These are phyloP conservation scores for Philhelius pedissequus DNA, from an alignment of 2,888 invertebrate species.

Conservation along the genomic window DNA sequence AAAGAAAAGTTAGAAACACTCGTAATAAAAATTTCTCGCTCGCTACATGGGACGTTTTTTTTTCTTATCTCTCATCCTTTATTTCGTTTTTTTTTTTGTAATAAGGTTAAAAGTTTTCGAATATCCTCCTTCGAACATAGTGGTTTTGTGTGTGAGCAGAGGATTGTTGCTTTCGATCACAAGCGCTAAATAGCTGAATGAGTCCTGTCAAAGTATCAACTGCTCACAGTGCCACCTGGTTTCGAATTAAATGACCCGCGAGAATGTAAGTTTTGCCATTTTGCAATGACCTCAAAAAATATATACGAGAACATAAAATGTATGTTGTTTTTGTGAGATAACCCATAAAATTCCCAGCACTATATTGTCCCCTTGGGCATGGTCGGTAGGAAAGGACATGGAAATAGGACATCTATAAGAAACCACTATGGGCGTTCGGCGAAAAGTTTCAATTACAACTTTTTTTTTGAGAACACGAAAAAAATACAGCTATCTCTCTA, in stretches of 20 bases:
- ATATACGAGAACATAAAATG: background rate
- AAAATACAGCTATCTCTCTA: conserved; percentile 3
- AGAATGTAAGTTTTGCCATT: conserved; percentile 40
- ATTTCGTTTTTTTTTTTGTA: background rate
- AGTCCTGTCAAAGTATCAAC: conserved; percentile 49
- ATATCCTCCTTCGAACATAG: conserved; percentile 20
- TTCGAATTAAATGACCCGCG: conserved; percentile 60
- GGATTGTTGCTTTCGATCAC: conserved; percentile 36
- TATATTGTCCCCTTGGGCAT: conserved; percentile 40
- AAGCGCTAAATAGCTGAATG: conserved; percentile 63
- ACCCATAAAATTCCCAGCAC: conserved; percentile 42
- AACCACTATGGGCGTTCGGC: conserved; percentile 19
- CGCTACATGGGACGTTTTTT: conserved; percentile 27
- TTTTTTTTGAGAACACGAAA: background rate
- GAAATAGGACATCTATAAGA: background rate
- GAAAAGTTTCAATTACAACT: conserved; percentile 65
- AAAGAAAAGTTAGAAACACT: conserved; percentile 34
- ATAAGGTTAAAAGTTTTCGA: conserved; percentile 59
- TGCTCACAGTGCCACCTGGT: conserved; percentile 50
- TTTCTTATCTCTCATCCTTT: conserved; percentile 11
- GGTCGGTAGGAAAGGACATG: background rate
- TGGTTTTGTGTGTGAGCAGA: conserved; percentile 1
- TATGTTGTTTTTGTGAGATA: conserved; percentile 19
- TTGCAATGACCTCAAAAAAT: conserved; percentile 57
- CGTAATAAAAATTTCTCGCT: conserved; percentile 56